Evolutionary conservation across 2,113 vertebrate species (phyloP), one percentile per base, ranked within the genome.

Genomic region (Speoplatyrhinus poulsoni): DNA sequence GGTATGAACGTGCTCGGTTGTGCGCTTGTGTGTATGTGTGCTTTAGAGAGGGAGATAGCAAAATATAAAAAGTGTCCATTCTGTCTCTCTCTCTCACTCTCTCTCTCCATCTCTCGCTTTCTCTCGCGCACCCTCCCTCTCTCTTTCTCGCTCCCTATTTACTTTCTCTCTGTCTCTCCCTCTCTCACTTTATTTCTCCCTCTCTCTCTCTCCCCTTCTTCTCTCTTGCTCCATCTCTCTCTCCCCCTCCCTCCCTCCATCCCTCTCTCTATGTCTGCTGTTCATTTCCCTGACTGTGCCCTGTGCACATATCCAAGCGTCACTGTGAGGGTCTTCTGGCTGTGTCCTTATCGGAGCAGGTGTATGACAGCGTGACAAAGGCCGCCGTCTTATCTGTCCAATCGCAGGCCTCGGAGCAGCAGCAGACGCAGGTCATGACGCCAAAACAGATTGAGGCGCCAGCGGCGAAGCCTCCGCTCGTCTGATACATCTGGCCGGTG

Each of bases 291-390:
- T 67, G 60, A 75, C 26, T 26, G 26, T 26, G 26, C 26, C 26
- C 26, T 26, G 26, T 26, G 26, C 26, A 26, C 26, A 26, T 3
- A 26, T 26, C 26, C 26, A 26, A 26, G 26, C 50, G 66, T 63
- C 53, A 63, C 75, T 41, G 26, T 26, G 36, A 41, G 52, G 52
- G 56, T 82, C 77, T 66, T 79, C 15, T 7, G 70, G 76, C 82
- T 69, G 76, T 72, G 76, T 72, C 65, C 75, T 82, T 88, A 87
- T 85, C 84, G 7, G 68, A 71, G 60, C 87, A 87, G 83, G 82
- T 87, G 81, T 73, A 75, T 55, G 69, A 67, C 65, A 69, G 77
- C 55, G 70, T 74, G 76, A 77, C 10, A 57, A 80, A 52, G 67
- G 62, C 63, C 57, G 16, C 52, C 55, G 75, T 48, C 73, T 69